These are phyloP conservation scores for Beris chalybata DNA, from an alignment of 2,888 invertebrate genomes.

Conservation along the genomic window DNA sequence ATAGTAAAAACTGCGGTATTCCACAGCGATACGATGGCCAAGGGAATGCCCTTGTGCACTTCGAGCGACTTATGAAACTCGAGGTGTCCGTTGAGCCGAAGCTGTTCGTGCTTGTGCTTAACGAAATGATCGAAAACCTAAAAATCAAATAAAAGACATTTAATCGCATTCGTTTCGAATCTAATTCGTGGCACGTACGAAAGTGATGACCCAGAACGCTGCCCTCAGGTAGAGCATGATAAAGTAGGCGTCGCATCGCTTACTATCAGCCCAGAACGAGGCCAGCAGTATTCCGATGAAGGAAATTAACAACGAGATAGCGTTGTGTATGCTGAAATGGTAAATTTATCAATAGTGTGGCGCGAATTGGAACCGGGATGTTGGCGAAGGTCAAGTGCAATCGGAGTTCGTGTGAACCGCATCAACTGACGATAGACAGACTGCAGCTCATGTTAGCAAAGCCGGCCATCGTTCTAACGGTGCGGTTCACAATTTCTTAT, in stretches of 20 bases:
- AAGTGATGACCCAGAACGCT: conserved; percentile 62
- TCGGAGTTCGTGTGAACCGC: too few relatives aligned
- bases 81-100: conserved; percentile 67
- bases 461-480: not conserved
- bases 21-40: conserved; percentile 67
- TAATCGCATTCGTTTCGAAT: conserved; percentile 1
- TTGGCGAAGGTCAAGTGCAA: not conserved
- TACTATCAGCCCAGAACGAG: conserved; percentile 47
- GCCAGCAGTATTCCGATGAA: conserved; percentile 50
- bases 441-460: not conserved
- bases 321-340: conserved; percentile 48
- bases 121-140: conserved; percentile 63
- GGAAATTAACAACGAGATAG: conserved; percentile 52
- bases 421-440: not conserved
- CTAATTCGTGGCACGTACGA: conserved; percentile 53
- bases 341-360: not conserved
- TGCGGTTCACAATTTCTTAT: not conserved
- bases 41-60: conserved; percentile 62
- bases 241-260: conserved; percentile 62
- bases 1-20: conserved; percentile 61
- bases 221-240: conserved; percentile 63
- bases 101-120: conserved; percentile 62
- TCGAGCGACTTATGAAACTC: conserved; percentile 68
- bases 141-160: conserved; percentile 34
- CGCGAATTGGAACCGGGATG: not conserved